Percentiles rank a stretch among this genome's conserved stretches.
Conservation (phyloP, 2,888 invertebrate species). For the Nebria brevicollis region DNA sequence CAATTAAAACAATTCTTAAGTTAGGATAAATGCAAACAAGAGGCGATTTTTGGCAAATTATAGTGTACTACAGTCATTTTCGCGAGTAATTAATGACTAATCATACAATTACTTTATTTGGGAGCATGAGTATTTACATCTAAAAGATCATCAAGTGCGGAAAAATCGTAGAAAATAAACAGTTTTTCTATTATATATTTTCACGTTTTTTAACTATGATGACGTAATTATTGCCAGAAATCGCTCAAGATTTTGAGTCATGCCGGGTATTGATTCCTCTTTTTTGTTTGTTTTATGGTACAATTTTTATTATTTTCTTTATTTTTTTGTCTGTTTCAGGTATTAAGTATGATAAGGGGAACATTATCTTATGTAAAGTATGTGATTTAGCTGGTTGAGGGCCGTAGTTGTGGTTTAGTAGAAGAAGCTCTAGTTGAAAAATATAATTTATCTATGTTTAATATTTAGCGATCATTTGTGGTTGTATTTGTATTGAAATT, state of each 20-base stretch:
- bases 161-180: too few species aligned
- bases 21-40: too few species aligned
- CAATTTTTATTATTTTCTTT: conserved; percentile 10
- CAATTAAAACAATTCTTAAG: too few species aligned
- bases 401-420: conserved; percentile 26
- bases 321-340: conserved; percentile 19
- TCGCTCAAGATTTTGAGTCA: background rate
- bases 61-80: too few species aligned
- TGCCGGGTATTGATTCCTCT: background rate
- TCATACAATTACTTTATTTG: too few species aligned
- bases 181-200: too few species aligned
- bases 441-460: conserved; percentile 10
- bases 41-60: too few species aligned
- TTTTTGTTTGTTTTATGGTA: background rate
- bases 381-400: conserved; percentile 38
- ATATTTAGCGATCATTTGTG: conserved; percentile 2
- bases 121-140: too few species aligned
- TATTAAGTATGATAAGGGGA: conserved; percentile 32
- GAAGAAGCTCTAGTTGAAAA: conserved; percentile 34
- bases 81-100: too few species aligned
- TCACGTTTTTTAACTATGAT: too few species aligned
- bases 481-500: conserved; percentile 10
- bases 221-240: too few species aligned
- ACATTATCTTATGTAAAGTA: conserved; percentile 29
- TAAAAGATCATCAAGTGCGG: too few species aligned